Percentiles rank a stretch among this genome's conserved stretches.
phyloP scores from a whole-genome alignment of 30 jellyfish, hydroid and myxozoan genomes.

The Hydractinia symbiolongicarpus region DNA sequence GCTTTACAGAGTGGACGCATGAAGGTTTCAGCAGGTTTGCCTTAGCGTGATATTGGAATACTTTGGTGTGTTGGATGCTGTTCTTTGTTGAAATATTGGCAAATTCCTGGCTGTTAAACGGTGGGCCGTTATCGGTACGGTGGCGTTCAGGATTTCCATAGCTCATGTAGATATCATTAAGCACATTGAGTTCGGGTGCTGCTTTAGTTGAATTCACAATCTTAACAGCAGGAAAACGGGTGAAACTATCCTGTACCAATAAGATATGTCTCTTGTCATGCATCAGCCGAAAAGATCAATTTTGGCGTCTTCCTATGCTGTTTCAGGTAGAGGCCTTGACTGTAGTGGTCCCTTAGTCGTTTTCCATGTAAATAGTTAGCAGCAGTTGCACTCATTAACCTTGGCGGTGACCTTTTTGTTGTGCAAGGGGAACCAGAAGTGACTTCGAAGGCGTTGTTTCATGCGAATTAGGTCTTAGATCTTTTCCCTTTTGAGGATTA shows the following conservation, averaged over 20 bases:
- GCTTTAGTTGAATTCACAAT: background rate
- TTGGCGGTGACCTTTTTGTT: background rate
- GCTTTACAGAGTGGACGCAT: conserved; percentile 18
- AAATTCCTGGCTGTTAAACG: background rate
- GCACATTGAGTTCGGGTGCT: too few species aligned
- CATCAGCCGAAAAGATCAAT: conserved; percentile 45
- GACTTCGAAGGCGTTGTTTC: background rate
- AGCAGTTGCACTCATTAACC: background rate
- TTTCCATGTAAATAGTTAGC: conserved; percentile 20
- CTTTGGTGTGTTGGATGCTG: background rate
- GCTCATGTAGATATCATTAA: background rate
- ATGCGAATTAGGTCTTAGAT: conserved; percentile 12
- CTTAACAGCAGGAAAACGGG: background rate
- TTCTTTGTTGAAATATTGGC: background rate
- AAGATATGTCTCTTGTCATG: conserved; percentile 21
- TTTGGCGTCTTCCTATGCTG: too few species aligned
- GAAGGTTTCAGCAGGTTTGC: conserved; percentile 16
- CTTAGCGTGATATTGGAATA: background rate
- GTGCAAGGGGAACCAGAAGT: background rate
- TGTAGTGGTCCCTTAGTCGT: too few species aligned
- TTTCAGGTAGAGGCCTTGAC: too few species aligned
- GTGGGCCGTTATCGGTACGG: background rate
- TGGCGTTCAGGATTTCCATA: background rate
- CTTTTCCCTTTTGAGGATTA: conserved; percentile 7
- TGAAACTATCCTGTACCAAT: background rate